A percentile compares a stretch with the other conserved stretches of the same genome.
These are phyloP conservation scores for Syngnathus acus DNA, from an alignment of 2,797 vertebrate genomes.

Conservation along the genomic window DNA sequence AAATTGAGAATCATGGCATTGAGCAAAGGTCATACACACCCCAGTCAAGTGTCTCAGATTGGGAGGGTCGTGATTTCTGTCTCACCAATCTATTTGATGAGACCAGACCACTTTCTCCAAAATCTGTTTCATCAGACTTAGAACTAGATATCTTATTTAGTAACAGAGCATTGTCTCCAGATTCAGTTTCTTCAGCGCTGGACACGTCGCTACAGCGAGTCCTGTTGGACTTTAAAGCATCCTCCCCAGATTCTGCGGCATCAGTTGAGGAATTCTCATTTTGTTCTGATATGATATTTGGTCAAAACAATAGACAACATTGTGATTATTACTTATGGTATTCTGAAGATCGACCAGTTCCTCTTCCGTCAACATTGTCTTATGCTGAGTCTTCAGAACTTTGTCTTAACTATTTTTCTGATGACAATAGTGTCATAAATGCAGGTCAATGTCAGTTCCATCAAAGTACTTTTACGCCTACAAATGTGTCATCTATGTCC, in stretches of 20 bases:
- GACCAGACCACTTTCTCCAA: conserved; percentile 15
- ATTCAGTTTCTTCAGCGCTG: conserved; percentile 21
- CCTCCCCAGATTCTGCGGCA: conserved; percentile 16
- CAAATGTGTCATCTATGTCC: background rate
- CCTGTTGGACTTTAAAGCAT: conserved; percentile 16
- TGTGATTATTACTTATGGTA: conserved; percentile 11
- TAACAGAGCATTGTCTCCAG: conserved; percentile 14
- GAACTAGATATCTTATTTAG: conserved; percentile 10
- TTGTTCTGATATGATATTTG: background rate
- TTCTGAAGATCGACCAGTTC: background rate
- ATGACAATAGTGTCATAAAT: background rate
- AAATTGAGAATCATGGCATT: background rate
- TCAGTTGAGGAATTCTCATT: background rate
- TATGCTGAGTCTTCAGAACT: conserved; percentile 9
- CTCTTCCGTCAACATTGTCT: conserved; percentile 11
- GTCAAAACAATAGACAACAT: background rate
- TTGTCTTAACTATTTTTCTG: background rate
- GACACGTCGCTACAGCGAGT: conserved; percentile 1
- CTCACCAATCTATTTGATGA: conserved; percentile 16
- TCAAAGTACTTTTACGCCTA: background rate
- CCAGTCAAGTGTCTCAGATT: conserved; percentile 28
- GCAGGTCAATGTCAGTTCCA: background rate
- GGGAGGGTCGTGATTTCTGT: conserved; percentile 27
- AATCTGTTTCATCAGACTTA: conserved; percentile 22
- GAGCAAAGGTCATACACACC: conserved; percentile 17